These are phyloP conservation scores for Coelogynopora nodosa DNA, from an alignment of 2,888 invertebrate genomes.

Conservation along the genomic window DNA sequence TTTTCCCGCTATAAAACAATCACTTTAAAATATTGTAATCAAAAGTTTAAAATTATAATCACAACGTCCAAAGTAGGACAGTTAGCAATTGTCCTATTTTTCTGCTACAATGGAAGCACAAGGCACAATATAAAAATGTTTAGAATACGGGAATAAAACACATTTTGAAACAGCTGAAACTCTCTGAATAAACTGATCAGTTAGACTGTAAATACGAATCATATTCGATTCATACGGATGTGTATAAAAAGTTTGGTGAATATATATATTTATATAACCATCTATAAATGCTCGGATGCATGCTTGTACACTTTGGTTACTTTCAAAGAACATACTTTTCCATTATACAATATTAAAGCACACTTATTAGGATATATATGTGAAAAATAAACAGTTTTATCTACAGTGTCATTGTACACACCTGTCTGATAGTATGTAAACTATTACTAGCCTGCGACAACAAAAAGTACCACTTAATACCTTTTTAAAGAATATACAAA, in stretches of 20 bases:
- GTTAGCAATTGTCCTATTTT: not conserved
- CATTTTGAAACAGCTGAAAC: not conserved
- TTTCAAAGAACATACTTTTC: not conserved
- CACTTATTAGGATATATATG: constrained; percentile 8
- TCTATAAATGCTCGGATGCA: not conserved
- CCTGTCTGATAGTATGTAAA: not conserved
- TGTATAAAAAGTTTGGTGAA: not conserved
- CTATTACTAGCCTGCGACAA: not conserved
- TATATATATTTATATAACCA: not conserved
- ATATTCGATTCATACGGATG: not conserved
- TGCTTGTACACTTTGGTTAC: not conserved
- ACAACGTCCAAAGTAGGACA: not conserved
- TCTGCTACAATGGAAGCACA: not conserved
- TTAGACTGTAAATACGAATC: not conserved
- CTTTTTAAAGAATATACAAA: constrained; percentile 44
- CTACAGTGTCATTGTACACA: not conserved
- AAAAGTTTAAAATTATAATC: not conserved
- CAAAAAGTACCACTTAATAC: not conserved
- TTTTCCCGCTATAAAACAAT: not conserved
- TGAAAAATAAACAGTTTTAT: not conserved
- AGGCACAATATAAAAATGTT: not conserved
- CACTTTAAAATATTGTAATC: not conserved
- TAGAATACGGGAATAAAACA: not conserved
- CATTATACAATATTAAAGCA: not conserved
- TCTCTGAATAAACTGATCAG: not conserved